Base-by-base conservation (phyloP, 1,140 invertebrate genomes). In the Nilaparvata lugens region DNA sequence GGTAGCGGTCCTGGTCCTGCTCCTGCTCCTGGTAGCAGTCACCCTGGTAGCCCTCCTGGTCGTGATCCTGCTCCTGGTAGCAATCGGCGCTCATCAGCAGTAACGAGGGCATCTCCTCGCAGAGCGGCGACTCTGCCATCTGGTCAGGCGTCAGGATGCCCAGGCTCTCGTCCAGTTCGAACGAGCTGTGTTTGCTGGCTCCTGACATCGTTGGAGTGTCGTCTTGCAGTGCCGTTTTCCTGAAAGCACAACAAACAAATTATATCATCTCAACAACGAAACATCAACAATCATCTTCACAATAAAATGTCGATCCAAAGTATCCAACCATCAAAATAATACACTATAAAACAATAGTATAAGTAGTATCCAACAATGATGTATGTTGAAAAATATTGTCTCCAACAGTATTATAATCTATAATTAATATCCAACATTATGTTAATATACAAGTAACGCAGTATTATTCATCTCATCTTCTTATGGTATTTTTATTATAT, bases 91-190 rank as follows among this genome's bases (percentile, higher is more conserved):
- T 88, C 13, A 91, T 74, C 35, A 19, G 55, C 35, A n/a, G 25
- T 18, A 53, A 48, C 13, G 38, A 52, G 5, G 57, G 51, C 16
- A 60, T 40, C 7, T 56, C 43, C 11, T 62, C 40, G 31, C 24
- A 54, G 21, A 66, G 52, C 6, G 66, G 64, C 42, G 83, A 82
- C 70, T 87, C 86, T 57, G 84, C 81, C 89, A 93, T 92, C 71
- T 92, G 89, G 75, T 90, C 88, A 0, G 88, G 88, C 5, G 89
- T 91, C 16, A 93, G 74, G 64, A 93, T 91, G 7, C 89, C 89
- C 60, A 92, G 75, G 67, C 86, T 88, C 65, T 91, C 89, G 71
- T 91, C 85, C 66, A 81, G 70, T 60, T 85, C 88, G 61, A 88
- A 82, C 13, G 86, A 88, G 68, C 85, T 84, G 67, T 90, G 85